Evolutionary conservation across 2,888 invertebrate genomes (phyloP).

Genomic region (Cantharis nigra): DNA sequence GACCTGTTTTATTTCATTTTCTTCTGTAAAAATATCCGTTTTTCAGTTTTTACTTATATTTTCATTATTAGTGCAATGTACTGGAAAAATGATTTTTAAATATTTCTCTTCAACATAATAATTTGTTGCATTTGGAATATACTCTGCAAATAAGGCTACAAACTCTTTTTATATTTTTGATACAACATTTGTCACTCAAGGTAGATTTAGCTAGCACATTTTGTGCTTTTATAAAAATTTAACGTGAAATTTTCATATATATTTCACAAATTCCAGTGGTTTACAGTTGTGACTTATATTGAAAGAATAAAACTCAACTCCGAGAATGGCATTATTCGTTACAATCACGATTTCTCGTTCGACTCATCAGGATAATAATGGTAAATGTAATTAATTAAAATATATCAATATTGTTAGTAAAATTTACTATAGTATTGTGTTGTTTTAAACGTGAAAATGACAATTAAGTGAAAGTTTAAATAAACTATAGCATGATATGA

Average conservation of each 20-base stretch:
- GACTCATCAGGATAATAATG: neutral
- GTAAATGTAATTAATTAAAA: neutral
- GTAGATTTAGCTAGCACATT: neutral
- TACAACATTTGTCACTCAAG: neutral
- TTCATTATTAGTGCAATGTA: neutral
- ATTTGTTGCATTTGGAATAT: neutral
- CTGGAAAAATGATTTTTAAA: neutral
- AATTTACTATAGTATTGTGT: neutral
- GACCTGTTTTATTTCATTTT: neutral
- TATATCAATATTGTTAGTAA: neutral
- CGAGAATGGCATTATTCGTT: neutral
- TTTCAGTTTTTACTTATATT: neutral
- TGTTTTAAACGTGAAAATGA: too few species aligned
- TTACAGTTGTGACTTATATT: neutral
- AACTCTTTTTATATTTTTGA: neutral
- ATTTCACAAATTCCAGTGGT: neutral
- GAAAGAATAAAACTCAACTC: neutral
- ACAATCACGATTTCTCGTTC: neutral
- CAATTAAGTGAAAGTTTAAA: neutral
- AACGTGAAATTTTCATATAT: neutral
- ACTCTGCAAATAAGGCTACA: neutral
- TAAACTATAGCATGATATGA: too few species aligned
- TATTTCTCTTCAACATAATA: neutral
- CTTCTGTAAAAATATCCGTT: neutral
- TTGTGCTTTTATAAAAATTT: neutral